Percentiles rank a stretch among this genome's conserved stretches.
Evolutionary conservation across 2,888 invertebrate species (phyloP).

Genomic region (Zhuqinia jingwanae): DNA sequence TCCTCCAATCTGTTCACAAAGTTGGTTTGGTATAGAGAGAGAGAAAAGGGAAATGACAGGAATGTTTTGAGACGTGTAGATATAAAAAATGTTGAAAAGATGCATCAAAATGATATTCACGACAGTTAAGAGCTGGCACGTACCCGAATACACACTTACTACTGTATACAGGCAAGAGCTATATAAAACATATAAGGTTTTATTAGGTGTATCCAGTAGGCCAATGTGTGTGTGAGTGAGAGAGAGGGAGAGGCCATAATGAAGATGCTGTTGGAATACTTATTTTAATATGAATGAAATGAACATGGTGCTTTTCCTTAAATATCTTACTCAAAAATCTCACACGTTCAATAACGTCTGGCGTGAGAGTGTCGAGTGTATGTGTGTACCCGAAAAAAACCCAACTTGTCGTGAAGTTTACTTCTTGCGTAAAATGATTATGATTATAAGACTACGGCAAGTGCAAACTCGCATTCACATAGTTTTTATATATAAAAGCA

Average conservation of each 20-base stretch:
- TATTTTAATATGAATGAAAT: constrained; percentile 4
- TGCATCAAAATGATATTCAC: constrained; percentile 58
- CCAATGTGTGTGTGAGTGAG: neutral
- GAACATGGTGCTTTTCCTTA: neutral
- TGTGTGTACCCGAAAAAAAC: neutral
- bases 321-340: neutral
- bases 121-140: constrained; percentile 53
- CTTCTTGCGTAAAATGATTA: constrained; percentile 34
- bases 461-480: too few relatives aligned
- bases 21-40: neutral
- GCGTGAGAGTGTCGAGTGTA: neutral
- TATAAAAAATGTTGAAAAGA: constrained; percentile 48
- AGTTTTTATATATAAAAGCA: too few relatives aligned
- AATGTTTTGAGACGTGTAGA: constrained; percentile 51
- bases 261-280: neutral
- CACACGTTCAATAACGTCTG: neutral
- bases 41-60: constrained; percentile 32
- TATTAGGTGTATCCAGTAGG: too few relatives aligned
- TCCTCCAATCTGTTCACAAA: constrained; percentile 37
- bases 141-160: neutral
- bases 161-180: too few relatives aligned
- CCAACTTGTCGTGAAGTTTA: constrained; percentile 30
- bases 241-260: neutral
- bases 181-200: too few relatives aligned
- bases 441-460: too few relatives aligned